A percentile compares a stretch with the other conserved stretches of the same genome.
Conservation (phyloP, 2,797 vertebrate genomes). For the Numenius phaeopus region DNA sequence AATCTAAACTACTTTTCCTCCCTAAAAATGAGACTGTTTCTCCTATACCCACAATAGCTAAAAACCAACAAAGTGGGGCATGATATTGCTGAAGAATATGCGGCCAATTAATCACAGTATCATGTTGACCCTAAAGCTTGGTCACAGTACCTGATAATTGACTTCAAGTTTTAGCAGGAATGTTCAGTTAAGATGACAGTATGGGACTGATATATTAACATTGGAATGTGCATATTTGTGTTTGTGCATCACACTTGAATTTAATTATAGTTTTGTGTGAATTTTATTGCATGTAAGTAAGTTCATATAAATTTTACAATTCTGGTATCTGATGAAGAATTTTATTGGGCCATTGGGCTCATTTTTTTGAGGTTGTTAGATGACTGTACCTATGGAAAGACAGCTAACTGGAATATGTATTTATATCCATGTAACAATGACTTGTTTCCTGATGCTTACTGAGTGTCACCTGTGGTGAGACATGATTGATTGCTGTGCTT, state of each 20-base stretch:
- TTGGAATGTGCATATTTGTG: background rate
- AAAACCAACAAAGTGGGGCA: too few species aligned
- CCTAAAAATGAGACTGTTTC: background rate
- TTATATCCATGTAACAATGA: background rate
- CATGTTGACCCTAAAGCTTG: background rate
- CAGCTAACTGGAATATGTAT: background rate
- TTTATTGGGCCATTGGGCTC: background rate
- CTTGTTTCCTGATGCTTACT: background rate
- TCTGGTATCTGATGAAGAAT: background rate
- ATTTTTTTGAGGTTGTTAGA: background rate
- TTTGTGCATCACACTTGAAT: background rate
- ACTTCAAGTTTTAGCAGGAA: background rate
- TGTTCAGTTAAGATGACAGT: background rate
- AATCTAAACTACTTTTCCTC: background rate
- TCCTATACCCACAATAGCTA: too few species aligned
- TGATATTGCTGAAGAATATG: background rate
- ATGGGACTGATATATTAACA: too few species aligned
- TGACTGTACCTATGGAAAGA: background rate
- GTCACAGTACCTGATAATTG: background rate
- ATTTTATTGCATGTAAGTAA: background rate
- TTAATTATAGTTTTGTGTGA: background rate
- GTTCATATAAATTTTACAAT: background rate
- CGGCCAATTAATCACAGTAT: accelerated
- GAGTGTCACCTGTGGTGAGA: background rate
- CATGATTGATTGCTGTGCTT: background rate